These are phyloP conservation scores for Drosophila rellima DNA, from an alignment of 2,888 invertebrate genomes.

Conservation along the genomic window DNA sequence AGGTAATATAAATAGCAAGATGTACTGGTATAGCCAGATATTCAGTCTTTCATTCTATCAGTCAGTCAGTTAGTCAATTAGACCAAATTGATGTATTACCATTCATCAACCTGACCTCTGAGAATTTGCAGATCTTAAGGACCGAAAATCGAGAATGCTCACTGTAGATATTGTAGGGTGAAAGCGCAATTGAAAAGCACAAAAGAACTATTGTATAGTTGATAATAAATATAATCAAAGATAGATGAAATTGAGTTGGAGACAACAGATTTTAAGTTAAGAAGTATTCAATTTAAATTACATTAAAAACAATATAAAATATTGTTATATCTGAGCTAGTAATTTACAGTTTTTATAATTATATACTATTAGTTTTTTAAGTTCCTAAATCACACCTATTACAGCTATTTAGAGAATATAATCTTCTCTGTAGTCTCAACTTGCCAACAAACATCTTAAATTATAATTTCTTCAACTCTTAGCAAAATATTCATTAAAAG, in stretches of 20 bases:
- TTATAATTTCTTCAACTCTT: slow-evolving; percentile 8
- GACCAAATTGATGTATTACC: slow-evolving; percentile 47
- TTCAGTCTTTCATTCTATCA: slow-evolving; percentile 32
- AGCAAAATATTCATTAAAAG: slow-evolving; percentile 26
- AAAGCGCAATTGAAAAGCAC: background rate
- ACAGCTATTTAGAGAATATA: background rate
- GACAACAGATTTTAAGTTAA: background rate
- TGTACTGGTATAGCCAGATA: slow-evolving; percentile 8
- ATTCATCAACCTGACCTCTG: slow-evolving; percentile 49
- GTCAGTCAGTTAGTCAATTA: slow-evolving; percentile 22
- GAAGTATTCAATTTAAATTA: background rate
- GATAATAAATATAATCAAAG: background rate
- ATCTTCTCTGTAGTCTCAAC: background rate
- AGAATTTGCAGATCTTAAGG: slow-evolving; percentile 34
- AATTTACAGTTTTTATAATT: background rate
- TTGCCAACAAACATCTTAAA: slow-evolving; percentile 4
- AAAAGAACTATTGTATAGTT: slow-evolving; percentile 4
- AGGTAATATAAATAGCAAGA: slow-evolving; percentile 70
- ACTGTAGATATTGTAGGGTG: background rate
- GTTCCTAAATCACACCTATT: too few species aligned
- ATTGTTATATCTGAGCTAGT: background rate
- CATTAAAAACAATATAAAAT: too few species aligned
- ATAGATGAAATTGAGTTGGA: background rate
- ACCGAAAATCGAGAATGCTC: background rate
- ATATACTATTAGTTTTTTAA: background rate